These are phyloP conservation scores for Ommatoiulus sabulosus DNA, from an alignment of 2,888 invertebrate species.

Conservation along the genomic window DNA sequence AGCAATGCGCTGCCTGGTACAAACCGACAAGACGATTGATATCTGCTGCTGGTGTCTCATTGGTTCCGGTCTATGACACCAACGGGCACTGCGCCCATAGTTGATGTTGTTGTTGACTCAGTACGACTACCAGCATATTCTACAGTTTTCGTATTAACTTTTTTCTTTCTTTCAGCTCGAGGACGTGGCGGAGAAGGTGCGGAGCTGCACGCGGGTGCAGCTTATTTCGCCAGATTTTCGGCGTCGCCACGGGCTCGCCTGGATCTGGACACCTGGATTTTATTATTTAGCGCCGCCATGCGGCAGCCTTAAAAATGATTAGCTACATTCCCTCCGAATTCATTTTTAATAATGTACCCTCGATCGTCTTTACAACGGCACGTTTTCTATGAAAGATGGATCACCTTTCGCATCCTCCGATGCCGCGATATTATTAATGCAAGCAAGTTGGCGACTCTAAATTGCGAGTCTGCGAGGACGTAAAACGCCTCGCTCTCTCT, in stretches of 20 bases:
- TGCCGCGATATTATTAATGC: not conserved
- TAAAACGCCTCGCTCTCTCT: not conserved
- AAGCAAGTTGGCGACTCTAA: slow-evolving; percentile 18
- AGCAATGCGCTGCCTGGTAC: no score
- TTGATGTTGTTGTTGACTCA: no score
- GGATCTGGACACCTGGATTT: no score
- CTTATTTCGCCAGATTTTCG: not conserved
- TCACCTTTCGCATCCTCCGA: not conserved
- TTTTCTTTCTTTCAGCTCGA: no score
- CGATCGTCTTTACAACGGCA: slow-evolving; percentile 13
- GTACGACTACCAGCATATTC: no score
- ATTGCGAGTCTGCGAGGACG: not conserved
- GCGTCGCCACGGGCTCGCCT: not conserved
- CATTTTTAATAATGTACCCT: not conserved
- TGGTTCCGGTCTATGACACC: no score
- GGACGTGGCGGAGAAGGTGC: no score
- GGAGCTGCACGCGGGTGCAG: no score
- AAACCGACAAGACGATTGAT: no score
- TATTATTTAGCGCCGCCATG: not conserved
- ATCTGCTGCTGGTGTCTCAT: no score
- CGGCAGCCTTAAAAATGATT: not conserved
- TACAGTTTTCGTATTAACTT: no score
- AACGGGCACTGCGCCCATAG: no score
- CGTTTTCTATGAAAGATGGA: slow-evolving; percentile 31
- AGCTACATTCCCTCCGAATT: not conserved